These are phyloP conservation scores for Limosa lapponica DNA, from an alignment of 2,797 vertebrate species.

Conservation along the genomic window DNA sequence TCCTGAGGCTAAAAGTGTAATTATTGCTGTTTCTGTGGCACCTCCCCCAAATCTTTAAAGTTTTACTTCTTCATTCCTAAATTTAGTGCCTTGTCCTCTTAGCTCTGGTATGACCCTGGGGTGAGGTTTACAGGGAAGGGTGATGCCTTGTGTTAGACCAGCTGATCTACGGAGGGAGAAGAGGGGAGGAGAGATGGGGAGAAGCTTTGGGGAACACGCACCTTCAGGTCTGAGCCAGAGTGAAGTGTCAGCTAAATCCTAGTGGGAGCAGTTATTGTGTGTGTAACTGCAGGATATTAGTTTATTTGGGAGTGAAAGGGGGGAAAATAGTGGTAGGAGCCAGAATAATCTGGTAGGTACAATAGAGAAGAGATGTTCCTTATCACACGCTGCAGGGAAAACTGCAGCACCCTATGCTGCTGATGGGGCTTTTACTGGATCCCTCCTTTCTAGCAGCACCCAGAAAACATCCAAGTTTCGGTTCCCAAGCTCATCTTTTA, in stretches of 20 bases:
- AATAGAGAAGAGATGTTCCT: background rate
- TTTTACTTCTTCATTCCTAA: background rate
- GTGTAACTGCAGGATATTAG: background rate
- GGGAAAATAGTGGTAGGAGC: background rate
- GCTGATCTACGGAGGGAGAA: rapidly evolving
- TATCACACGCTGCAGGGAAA: background rate
- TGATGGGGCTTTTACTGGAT: background rate
- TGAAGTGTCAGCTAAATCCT: background rate
- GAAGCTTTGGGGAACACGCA: background rate
- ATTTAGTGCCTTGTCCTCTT: background rate
- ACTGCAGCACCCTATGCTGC: background rate
- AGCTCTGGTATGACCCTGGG: background rate
- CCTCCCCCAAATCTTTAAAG: too few species aligned
- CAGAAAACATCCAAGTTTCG: background rate
- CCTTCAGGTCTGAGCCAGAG: background rate
- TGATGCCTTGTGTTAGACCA: background rate
- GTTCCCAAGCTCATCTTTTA: background rate
- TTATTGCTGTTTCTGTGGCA: background rate
- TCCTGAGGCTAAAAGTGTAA: background rate
- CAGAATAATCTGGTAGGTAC: rapidly evolving
- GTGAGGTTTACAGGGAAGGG: background rate
- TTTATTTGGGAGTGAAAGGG: background rate
- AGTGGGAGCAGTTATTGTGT: background rate
- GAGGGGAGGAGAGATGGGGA: background rate
- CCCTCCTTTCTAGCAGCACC: background rate